A percentile compares a stretch with the other conserved stretches of the same genome.
Evolutionary conservation across 2,797 vertebrate genomes (phyloP).

Genomic region (Rhinoraja longicauda): DNA sequence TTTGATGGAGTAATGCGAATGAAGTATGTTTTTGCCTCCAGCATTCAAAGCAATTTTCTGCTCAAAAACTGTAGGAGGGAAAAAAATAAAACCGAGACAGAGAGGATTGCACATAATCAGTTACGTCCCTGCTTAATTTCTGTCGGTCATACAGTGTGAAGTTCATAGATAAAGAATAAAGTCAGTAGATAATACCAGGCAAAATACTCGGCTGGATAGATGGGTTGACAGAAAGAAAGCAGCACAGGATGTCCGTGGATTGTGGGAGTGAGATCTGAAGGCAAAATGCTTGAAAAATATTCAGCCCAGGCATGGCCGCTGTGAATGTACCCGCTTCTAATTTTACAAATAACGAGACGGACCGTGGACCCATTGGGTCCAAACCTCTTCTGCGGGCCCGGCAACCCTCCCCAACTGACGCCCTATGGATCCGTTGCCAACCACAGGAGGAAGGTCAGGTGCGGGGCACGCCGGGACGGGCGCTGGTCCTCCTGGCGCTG

Average conservation of each 20-base stretch:
- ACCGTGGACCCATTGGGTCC: too few relatives aligned
- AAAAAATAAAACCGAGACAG: neutral
- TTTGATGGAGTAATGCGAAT: constrained; percentile 28
- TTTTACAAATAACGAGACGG: too few relatives aligned
- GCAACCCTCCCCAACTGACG: too few relatives aligned
- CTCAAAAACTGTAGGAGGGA: neutral
- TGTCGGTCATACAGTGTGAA: neutral
- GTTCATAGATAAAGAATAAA: neutral
- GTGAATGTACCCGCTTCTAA: too few relatives aligned
- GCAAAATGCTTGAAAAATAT: neutral
- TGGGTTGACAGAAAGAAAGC: neutral
- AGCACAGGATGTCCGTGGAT: neutral
- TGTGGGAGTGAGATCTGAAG: neutral
- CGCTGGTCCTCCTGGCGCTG: too few relatives aligned
- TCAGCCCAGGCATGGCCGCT: too few relatives aligned
- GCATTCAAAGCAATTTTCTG: constrained; percentile 8
- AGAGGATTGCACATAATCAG: neutral
- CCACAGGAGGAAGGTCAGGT: too few relatives aligned
- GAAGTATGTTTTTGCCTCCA: neutral
- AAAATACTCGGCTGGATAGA: neutral
- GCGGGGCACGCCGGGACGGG: too few relatives aligned
- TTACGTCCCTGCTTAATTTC: neutral
- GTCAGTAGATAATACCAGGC: neutral
- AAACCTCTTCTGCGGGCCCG: too few relatives aligned
- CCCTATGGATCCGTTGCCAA: too few relatives aligned